Evolutionary conservation across 2,888 invertebrate species (phyloP), one percentile per base, ranked within the genome.

Genomic region (Iphiclides podalirius): DNA sequence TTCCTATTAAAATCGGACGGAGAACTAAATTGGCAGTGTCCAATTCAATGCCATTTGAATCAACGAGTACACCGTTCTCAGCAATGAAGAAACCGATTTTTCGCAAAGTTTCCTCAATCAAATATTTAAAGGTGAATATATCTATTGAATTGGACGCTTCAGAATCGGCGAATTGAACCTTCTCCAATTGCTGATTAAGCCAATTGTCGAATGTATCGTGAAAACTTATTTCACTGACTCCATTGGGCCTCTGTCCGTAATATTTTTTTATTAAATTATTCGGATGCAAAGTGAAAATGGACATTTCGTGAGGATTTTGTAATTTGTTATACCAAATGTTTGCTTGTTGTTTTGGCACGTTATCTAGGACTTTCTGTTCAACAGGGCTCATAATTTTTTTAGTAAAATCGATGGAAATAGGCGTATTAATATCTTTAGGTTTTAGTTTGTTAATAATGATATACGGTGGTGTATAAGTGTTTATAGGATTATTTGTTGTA

Each of bases 1-100:
- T 64, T 0, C 79, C 78, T 14, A 84, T 64, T 0, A 79, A 52
- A 33, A 81, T 62, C 1, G 77, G 76, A 6, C 70, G 64, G 1
- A 85, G 48, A 45, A 64, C 61, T 8, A 85, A 52, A 47, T 78
- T 69, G 0, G 57, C 39, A 0, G 67, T 52, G 35, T 70, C 60
- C 7, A 74, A 54, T 4, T 53, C 37, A 14, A 58, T 53, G 4
- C 79, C 79, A 1, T 63, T 48, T 1, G 59, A 52, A 56, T 76
- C 70, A 8, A 53, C 55, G 11, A 75, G 51, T 0, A 59, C 41
- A 13, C 74, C 79, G 20, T 64, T 50, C 3, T 46, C 11, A 2
- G 61, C 59, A 1, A 79, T 41, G 8, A 47, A 53, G 45, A 79
- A 67, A 9, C 64, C 61, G 17, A 74, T 74, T 15, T 74, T 53